Evolutionary conservation across 53 echinoderm and acorn worm genomes (phyloP).

Genomic region (Stichopus horrens): DNA sequence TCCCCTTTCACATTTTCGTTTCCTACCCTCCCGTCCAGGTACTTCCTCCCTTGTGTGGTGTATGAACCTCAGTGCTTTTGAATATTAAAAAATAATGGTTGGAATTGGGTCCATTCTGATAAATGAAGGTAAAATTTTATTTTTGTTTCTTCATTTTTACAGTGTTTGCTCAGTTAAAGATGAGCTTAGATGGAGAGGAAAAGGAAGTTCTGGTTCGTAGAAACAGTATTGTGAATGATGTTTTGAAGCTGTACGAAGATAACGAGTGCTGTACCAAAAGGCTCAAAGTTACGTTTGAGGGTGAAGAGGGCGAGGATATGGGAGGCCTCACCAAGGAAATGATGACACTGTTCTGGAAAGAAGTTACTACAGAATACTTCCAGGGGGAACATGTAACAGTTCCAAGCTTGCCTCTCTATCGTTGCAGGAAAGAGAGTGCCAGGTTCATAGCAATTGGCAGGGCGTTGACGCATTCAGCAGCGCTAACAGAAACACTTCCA

Average conservation of each 20-base stretch:
- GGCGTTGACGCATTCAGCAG: not conserved
- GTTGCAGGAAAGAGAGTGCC: not conserved
- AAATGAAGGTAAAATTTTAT: too few species aligned
- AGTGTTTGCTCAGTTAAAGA: slow-evolving; percentile 1
- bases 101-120: too few species aligned
- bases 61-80: too few species aligned
- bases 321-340: slow-evolving; percentile 31
- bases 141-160: not conserved
- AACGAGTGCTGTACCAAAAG: not conserved
- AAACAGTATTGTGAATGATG: slow-evolving; percentile 19
- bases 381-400: slow-evolving; percentile 11
- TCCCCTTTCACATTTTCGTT: too few species aligned
- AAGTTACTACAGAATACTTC: slow-evolving; percentile 10
- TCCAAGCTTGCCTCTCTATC: slow-evolving; percentile 8
- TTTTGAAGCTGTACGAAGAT: not conserved
- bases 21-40: too few species aligned
- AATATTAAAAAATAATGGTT: too few species aligned
- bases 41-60: too few species aligned
- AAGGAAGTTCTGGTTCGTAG: not conserved
- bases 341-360: slow-evolving; percentile 3
- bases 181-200: slow-evolving; percentile 11
- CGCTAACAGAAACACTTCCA: slow-evolving; percentile 11
- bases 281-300: slow-evolving; percentile 14
- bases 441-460: slow-evolving; percentile 11
- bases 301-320: slow-evolving; percentile 14